phyloP scores from a whole-genome alignment of 1,140 invertebrate genomes.

The Dendrolimus kikuchii region DNA sequence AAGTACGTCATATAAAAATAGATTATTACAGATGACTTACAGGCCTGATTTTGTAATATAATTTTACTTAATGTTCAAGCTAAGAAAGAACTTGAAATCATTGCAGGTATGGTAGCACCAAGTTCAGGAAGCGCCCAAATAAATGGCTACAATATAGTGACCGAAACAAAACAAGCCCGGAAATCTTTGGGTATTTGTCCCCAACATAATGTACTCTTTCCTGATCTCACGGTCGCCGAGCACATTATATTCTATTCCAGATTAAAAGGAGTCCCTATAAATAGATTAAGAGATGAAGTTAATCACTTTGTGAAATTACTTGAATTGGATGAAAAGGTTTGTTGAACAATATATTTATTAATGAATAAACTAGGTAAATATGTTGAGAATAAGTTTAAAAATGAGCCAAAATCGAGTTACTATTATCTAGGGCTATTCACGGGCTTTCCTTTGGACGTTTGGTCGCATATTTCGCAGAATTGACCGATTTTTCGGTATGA shows the following conservation, averaged over 20 bases:
- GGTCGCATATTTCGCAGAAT: too few species aligned
- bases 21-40: too few species aligned
- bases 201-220: constrained; percentile 96
- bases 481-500: too few species aligned
- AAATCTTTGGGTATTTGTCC: constrained; percentile 90
- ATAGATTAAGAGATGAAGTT: constrained; percentile 71
- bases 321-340: constrained; percentile 74
- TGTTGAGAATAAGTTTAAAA: too few species aligned
- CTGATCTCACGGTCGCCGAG: constrained; percentile 91
- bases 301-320: constrained; percentile 79
- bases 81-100: too few species aligned
- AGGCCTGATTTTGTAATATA: too few species aligned
- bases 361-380: neutral
- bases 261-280: constrained; percentile 80
- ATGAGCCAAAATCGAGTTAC: too few species aligned
- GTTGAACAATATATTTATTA: constrained; percentile 1
- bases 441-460: too few species aligned
- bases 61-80: too few species aligned
- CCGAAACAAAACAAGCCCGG: constrained; percentile 74
- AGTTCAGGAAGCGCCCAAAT: constrained; percentile 78
- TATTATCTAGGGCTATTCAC: too few species aligned
- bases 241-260: constrained; percentile 91
- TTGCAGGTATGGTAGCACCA: constrained; percentile 79
- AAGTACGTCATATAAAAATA: too few species aligned
- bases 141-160: constrained; percentile 78